These are phyloP conservation scores for Alosa alosa DNA, from an alignment of 2,113 vertebrate species.

Conservation along the genomic window DNA sequence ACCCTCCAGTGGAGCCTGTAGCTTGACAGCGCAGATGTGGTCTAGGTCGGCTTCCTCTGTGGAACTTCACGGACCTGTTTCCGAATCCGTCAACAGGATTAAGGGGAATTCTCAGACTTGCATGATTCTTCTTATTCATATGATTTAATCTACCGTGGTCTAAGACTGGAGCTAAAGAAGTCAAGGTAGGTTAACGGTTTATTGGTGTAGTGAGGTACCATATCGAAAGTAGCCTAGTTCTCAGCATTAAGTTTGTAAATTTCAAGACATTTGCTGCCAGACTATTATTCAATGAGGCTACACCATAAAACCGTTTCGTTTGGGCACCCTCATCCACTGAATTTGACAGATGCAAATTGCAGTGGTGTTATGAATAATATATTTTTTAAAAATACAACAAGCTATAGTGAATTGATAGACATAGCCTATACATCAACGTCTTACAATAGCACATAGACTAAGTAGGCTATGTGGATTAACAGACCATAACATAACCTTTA, in stretches of 20 bases:
- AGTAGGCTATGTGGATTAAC: too few relatives aligned
- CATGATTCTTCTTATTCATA: neutral
- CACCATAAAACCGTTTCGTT: too few relatives aligned
- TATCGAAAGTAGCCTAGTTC: neutral
- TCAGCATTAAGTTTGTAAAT: neutral
- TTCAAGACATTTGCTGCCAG: neutral
- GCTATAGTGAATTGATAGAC: too few relatives aligned
- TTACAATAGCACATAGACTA: too few relatives aligned
- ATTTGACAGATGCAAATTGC: too few relatives aligned
- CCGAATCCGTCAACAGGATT: constrained; percentile 8
- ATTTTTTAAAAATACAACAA: too few relatives aligned
- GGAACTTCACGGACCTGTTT: neutral
- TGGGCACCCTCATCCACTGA: too few relatives aligned
- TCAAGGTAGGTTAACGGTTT: constrained; percentile 33
- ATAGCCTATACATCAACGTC: too few relatives aligned
- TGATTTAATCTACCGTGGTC: constrained; percentile 29
- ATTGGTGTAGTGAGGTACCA: neutral
- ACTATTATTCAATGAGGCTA: too few relatives aligned
- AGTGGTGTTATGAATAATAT: too few relatives aligned
- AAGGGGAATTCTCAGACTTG: neutral
- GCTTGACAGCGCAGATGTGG: neutral
- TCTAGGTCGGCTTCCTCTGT: neutral
- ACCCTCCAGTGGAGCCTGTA: neutral
- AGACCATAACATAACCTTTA: too few relatives aligned
- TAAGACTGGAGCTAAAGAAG: constrained; percentile 50